Evolutionary conservation across 2,113 vertebrate species (phyloP).

Genomic region (Salminus brasiliensis): DNA sequence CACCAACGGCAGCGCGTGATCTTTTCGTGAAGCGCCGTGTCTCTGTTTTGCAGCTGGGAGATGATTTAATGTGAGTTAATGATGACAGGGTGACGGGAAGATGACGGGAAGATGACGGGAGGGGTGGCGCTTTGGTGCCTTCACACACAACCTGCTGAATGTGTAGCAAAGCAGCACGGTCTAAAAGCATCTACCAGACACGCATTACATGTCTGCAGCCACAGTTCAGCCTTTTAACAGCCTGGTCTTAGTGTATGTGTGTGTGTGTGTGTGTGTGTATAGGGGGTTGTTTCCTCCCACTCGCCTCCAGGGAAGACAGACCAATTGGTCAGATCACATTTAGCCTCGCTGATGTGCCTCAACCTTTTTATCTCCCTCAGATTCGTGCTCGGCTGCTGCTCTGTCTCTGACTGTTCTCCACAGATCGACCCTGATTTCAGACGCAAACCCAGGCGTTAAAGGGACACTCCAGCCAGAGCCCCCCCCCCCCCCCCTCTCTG

Average conservation of each 20-base stretch:
- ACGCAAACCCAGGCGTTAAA: background rate
- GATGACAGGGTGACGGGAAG: conserved; percentile 58
- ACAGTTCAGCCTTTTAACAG: background rate
- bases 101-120: conserved; percentile 59
- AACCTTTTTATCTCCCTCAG: background rate
- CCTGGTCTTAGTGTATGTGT: background rate
- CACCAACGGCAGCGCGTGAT: conserved; percentile 65
- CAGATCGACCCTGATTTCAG: background rate
- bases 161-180: conserved; percentile 10
- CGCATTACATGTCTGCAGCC: background rate
- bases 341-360: background rate
- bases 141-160: conserved; percentile 52
- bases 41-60: conserved; percentile 66
- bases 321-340: conserved; percentile 17
- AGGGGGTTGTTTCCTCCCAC: conserved; percentile 2
- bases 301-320: conserved; percentile 18
- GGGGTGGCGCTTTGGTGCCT: conserved; percentile 47
- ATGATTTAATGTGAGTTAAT: conserved; percentile 77
- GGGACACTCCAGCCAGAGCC: too few relatives aligned
- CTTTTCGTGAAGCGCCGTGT: conserved; percentile 67
- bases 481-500: too few relatives aligned
- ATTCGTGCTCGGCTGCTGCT: background rate
- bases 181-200: conserved; percentile 3
- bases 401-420: background rate
- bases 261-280: too few relatives aligned